Evolutionary conservation across 2,888 invertebrate species (phyloP).

Genomic region (Apeira syringaria): DNA sequence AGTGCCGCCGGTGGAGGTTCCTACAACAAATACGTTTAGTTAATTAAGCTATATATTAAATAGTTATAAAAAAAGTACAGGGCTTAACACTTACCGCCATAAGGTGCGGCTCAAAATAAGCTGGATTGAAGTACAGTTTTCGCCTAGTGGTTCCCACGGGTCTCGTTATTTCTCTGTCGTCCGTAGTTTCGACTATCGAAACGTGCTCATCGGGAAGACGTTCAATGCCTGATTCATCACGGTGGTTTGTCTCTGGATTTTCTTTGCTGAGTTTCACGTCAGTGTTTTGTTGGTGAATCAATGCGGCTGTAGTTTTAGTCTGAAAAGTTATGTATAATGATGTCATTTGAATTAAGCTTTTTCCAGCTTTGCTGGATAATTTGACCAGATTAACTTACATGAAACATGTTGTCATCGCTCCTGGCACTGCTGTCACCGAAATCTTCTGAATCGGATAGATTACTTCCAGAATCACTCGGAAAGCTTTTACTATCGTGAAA

Average conservation of each 20-base stretch:
- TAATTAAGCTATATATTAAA: not conserved
- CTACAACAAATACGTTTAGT: constrained; percentile 63
- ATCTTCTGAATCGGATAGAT: constrained; percentile 86
- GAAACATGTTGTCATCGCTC: constrained; percentile 60
- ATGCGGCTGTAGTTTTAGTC: constrained; percentile 85
- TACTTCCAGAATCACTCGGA: constrained; percentile 82
- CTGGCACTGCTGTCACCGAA: constrained; percentile 68
- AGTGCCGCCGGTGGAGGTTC: constrained; percentile 95
- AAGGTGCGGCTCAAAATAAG: constrained; percentile 94
- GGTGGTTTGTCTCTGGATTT: constrained; percentile 61
- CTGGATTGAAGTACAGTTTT: constrained; percentile 94
- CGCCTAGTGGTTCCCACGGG: constrained; percentile 88
- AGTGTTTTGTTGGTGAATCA: constrained; percentile 85
- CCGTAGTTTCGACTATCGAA: constrained; percentile 92
- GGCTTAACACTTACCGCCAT: constrained; percentile 85
- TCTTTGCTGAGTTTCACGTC: constrained; percentile 62
- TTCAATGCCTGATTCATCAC: constrained; percentile 86
- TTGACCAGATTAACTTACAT: constrained; percentile 54
- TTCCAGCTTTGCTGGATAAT: no score
- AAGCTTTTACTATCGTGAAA: constrained; percentile 79
- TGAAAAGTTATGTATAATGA: constrained; percentile 41
- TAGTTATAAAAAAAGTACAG: not conserved
- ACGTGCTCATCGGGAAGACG: constrained; percentile 93
- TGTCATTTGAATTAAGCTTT: no score
- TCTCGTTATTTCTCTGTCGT: constrained; percentile 87